These are phyloP conservation scores for Hemibagrus wyckioides DNA, from an alignment of 2,113 vertebrate species.

Conservation along the genomic window DNA sequence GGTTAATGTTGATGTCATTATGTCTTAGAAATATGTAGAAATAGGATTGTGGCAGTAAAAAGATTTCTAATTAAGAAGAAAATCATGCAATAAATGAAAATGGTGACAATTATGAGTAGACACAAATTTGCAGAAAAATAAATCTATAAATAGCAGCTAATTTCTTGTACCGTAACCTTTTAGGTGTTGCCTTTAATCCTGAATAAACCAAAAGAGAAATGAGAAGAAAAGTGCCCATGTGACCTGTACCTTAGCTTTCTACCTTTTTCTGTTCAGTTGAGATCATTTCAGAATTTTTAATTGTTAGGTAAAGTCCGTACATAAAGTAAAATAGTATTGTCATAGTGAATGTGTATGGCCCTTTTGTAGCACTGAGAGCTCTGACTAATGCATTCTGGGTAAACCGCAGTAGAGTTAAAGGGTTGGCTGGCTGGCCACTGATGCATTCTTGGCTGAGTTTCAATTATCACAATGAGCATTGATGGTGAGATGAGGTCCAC, in stretches of 20 bases:
- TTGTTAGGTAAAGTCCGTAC: neutral
- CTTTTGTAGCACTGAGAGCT: neutral
- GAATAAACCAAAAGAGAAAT: neutral
- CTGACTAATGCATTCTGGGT: too few species aligned
- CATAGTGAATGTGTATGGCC: neutral
- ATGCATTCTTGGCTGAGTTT: constrained; percentile 23
- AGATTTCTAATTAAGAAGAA: constrained; percentile 5
- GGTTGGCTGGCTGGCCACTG: neutral
- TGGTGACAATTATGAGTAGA: neutral
- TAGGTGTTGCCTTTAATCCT: neutral
- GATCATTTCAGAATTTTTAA: neutral
- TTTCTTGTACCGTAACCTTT: neutral
- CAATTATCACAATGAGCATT: constrained; percentile 7
- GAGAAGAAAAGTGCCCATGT: neutral
- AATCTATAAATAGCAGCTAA: neutral
- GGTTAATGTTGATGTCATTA: constrained; percentile 34
- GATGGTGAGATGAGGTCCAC: constrained; percentile 30
- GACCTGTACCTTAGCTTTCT: neutral
- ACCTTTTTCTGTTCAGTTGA: neutral
- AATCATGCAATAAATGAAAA: constrained; percentile 32
- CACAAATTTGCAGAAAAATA: constrained; percentile 1
- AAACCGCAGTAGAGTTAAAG: neutral
- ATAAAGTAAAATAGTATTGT: neutral
- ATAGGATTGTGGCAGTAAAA: constrained; percentile 24
- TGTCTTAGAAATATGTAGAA: constrained; percentile 15